Evolutionary conservation across 2,113 vertebrate genomes (phyloP).

Genomic region (Formicarius rufipectus): DNA sequence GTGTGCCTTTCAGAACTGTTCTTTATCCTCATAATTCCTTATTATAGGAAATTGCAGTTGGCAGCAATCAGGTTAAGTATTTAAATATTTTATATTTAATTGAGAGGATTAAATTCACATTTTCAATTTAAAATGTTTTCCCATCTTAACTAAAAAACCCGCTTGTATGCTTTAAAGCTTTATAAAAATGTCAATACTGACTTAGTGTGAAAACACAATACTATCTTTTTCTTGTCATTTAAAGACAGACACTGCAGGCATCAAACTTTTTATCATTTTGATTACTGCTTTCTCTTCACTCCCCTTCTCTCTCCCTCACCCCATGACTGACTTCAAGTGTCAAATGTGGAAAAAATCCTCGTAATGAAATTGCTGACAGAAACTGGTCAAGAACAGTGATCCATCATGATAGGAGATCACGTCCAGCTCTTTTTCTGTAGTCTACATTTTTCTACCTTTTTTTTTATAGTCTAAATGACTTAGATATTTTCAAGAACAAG

Average conservation of each 20-base stretch:
- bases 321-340: neutral
- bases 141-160: slow-evolving; percentile 7
- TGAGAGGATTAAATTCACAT: slow-evolving; percentile 33
- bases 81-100: slow-evolving; percentile 46
- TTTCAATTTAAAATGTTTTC: slow-evolving; percentile 39
- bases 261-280: neutral
- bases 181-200: neutral
- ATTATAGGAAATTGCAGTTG: slow-evolving; percentile 37
- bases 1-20: neutral
- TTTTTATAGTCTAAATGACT: neutral
- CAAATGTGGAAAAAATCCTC: neutral
- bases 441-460: neutral
- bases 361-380: neutral
- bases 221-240: neutral
- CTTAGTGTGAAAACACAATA: neutral
- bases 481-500: neutral
- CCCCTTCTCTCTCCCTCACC: neutral
- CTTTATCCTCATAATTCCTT: neutral
- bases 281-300: neutral
- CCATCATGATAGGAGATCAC: neutral
- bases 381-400: neutral
- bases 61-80: slow-evolving; percentile 41
- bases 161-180: neutral
- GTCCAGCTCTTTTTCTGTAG: neutral
- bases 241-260: neutral